Evolutionary conservation across 2,888 invertebrate genomes (phyloP).

Genomic region (Petrolisthes cinctipes): DNA sequence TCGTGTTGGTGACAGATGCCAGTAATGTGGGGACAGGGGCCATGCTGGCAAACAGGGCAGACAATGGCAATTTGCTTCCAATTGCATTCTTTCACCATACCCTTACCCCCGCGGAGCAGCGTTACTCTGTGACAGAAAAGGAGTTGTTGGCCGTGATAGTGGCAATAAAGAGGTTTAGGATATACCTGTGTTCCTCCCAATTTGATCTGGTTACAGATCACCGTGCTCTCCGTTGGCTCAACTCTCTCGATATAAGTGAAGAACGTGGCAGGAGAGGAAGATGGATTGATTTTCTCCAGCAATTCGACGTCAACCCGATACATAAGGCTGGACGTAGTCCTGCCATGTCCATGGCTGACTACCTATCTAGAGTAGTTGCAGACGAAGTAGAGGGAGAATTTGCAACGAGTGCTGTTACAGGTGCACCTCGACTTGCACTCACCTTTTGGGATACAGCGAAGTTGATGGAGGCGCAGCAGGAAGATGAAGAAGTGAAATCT

Average conservation of each 20-base stretch:
- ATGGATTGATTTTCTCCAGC: conserved; percentile 8
- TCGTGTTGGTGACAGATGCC: conserved; percentile 12
- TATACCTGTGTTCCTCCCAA: too few species aligned
- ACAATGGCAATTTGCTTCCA: background rate
- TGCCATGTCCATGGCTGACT: conserved; percentile 14
- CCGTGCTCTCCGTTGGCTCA: too few species aligned
- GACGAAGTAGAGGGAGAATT: too few species aligned
- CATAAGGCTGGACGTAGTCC: conserved; percentile 24
- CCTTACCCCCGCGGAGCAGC: background rate
- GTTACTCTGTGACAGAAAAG: conserved; percentile 6
- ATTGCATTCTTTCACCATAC: conserved; percentile 14
- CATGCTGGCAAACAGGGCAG: background rate
- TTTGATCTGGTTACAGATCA: too few species aligned
- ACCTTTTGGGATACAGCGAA: background rate
- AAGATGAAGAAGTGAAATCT: background rate
- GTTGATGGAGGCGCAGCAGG: background rate
- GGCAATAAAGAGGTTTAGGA: too few species aligned
- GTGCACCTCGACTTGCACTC: background rate
- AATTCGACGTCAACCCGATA: conserved; percentile 5
- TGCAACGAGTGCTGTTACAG: background rate
- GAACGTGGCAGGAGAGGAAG: background rate
- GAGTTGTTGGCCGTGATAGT: conserved; percentile 11
- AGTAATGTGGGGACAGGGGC: conserved; percentile 11
- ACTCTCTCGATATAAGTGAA: background rate
- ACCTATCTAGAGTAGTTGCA: too few species aligned